Evolutionary conservation across 1,140 invertebrate species (phyloP).

Genomic region (Drosophila repletoides): DNA sequence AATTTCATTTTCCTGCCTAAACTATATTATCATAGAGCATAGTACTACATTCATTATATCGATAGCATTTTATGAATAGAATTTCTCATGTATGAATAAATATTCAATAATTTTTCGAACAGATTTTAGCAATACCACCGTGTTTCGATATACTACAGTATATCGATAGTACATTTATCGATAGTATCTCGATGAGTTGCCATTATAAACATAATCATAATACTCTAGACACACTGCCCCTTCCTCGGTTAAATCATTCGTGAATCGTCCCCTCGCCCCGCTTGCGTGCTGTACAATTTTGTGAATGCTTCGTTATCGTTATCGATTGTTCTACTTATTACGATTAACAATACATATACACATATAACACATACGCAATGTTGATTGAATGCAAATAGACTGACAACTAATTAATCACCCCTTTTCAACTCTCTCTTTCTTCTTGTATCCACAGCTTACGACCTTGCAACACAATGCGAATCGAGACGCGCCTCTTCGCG

Average conservation of each 20-base stretch:
- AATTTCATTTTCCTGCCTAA: no score
- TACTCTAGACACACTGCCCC: neutral
- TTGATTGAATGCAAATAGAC: slow-evolving; percentile 23
- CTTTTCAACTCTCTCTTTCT: neutral
- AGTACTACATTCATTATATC: no score
- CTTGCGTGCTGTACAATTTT: slow-evolving; percentile 26
- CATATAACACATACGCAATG: slow-evolving; percentile 33
- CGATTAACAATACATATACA: neutral
- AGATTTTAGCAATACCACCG: no score
- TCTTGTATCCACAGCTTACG: slow-evolving; percentile 85
- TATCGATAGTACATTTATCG: no score
- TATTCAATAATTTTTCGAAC: no score
- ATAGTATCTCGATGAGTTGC: no score
- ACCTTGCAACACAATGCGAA: slow-evolving; percentile 90
- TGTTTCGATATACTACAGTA: no score
- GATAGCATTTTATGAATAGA: no score
- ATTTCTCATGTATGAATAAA: no score
- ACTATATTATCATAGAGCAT: no score
- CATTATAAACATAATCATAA: no score
- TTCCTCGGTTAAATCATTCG: no score
- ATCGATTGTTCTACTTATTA: slow-evolving; percentile 25
- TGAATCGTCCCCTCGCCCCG: neutral
- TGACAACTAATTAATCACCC: slow-evolving; percentile 20
- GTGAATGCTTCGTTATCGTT: slow-evolving; percentile 25
- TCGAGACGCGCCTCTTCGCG: slow-evolving; percentile 86